Percentiles rank a stretch among this genome's conserved stretches.
Evolutionary conservation across 2,888 invertebrate genomes (phyloP).

Genomic region (Caenorhabditis japonica): DNA sequence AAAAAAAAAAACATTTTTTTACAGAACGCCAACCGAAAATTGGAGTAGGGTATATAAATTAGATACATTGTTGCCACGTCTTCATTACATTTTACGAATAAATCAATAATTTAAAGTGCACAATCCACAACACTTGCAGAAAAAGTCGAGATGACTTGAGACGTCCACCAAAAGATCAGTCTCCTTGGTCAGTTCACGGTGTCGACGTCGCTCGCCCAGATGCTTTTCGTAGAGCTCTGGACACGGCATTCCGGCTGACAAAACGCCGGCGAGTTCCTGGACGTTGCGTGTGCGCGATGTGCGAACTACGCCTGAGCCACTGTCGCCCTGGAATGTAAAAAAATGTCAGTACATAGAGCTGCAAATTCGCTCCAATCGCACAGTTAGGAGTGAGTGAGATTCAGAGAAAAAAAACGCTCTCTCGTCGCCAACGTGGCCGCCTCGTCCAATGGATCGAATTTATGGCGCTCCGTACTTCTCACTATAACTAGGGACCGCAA

Average conservation of each 20-base stretch:
- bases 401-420: no score
- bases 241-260: constrained; percentile 44
- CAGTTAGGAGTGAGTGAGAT: no score
- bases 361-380: no score
- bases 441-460: no score
- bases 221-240: constrained; percentile 22
- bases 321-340: constrained; percentile 43
- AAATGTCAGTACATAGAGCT: no score
- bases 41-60: not conserved
- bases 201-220: not conserved
- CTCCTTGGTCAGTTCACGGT: constrained; percentile 6
- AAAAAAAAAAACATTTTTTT: constrained; percentile 5
- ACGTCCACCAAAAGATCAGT: constrained; percentile 38
- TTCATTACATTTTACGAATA: not conserved
- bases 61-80: not conserved
- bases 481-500: no score
- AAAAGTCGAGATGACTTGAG: constrained; percentile 20
- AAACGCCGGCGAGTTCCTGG: constrained; percentile 35
- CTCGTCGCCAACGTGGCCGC: no score
- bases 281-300: constrained; percentile 14
- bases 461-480: no score
- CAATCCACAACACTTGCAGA: constrained; percentile 48
- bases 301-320: constrained; percentile 39
- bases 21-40: constrained; percentile 51
- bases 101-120: constrained; percentile 11